Evolutionary conservation across 2,113 vertebrate species (phyloP), one percentile per base, ranked within the genome.

Genomic region (Petrocephalus microphthalmus): DNA sequence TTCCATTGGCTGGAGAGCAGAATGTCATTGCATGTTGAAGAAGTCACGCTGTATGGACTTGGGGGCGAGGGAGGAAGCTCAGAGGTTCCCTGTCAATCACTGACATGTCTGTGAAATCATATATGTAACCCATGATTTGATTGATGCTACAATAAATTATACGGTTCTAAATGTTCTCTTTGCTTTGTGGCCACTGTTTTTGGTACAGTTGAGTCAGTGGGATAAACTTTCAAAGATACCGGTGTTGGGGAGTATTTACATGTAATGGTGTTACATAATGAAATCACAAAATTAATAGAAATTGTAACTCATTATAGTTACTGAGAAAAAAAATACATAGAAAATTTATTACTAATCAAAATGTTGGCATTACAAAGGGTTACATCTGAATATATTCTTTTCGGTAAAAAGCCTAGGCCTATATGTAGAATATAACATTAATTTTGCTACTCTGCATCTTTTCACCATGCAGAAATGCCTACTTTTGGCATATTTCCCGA

Each of bases 1-100:
- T 54, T 54, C 60, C 92, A 89, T 0, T 88, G 42, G 87, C 64
- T 19, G 74, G 19, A 33, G 49, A 85, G 60, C 37, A 85, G 91
- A n/a, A 87, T 91, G 88, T 90, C 90, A 86, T 94, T 95, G 95
- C 95, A 96, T 96, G 95, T 95, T 91, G 92, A 93, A 93, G 92
- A 93, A 95, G 92, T 93, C 93, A 92, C 93, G 92, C 92, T 91
- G 90, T 93, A 93, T 86, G 91, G 92, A 93, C 90, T 94, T 87
- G 87, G 88, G 91, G 92, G 90, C 87, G 89, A 85, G 57, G 87
- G 90, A 87, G 90, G 87, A 91, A 90, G 89, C 89, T 93, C 93
- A 93, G 92, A 91, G 89, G 88, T 93, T 95, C 93, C 87, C 47
- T 94, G 93, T 94, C 91, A 90, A 91, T 91, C 92, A 93, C 87